phyloP scores from a whole-genome alignment of 2,797 vertebrate species.

The Thaleichthys pacificus region DNA sequence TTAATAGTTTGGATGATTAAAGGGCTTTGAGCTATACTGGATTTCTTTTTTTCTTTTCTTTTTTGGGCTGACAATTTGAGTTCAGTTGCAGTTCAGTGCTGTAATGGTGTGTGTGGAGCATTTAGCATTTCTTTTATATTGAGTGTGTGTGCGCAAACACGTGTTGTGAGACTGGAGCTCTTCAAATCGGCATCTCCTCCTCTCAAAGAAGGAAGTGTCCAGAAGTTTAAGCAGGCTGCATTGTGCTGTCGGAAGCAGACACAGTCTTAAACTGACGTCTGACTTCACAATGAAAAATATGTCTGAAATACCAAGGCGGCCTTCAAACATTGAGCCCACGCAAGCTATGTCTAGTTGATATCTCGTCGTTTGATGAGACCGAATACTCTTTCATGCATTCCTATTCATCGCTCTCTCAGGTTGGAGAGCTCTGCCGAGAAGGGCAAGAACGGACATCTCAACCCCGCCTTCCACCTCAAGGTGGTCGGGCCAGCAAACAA shows the following conservation, averaged over 20 bases:
- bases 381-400: background rate
- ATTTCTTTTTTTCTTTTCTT: conserved; percentile 1
- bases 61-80: conserved; percentile 32
- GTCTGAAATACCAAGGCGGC: background rate
- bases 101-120: background rate
- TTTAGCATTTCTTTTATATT: background rate
- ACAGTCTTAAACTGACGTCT: background rate
- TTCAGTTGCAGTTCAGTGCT: conserved; percentile 46
- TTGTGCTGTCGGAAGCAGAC: too few species aligned
- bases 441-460: conserved; percentile 72
- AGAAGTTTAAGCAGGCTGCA: too few species aligned
- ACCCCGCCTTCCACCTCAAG: conserved; percentile 82
- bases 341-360: background rate
- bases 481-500: conserved; percentile 74
- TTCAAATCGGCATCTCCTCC: background rate
- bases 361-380: too few species aligned
- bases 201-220: too few species aligned
- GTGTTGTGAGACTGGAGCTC: background rate
- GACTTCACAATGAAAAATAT: background rate
- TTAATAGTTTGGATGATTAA: conserved; percentile 28
- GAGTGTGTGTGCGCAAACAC: background rate
- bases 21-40: conserved; percentile 10
- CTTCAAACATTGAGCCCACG: background rate
- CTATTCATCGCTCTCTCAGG: conserved; percentile 38
- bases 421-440: conserved; percentile 61